A percentile compares a stretch with the other conserved stretches of the same genome.
These are phyloP conservation scores for Dendrolimus houi DNA, from an alignment of 2,888 invertebrate species.

Conservation along the genomic window DNA sequence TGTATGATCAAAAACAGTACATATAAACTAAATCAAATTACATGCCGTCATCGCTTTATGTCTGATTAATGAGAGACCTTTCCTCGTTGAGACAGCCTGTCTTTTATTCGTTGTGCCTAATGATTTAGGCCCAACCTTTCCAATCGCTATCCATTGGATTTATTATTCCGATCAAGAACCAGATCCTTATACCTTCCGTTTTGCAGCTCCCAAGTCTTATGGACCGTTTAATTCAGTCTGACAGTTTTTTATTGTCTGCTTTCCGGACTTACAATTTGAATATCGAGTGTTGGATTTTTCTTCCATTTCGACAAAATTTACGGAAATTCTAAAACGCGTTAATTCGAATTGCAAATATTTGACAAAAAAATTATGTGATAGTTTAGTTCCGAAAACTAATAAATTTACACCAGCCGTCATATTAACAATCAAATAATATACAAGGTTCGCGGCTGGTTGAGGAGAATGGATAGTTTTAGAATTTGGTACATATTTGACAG, in stretches of 20 bases:
- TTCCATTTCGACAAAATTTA: too few relatives aligned
- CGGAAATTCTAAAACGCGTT: too few relatives aligned
- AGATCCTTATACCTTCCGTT: background rate
- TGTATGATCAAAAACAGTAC: too few relatives aligned
- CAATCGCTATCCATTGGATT: background rate
- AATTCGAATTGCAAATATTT: too few relatives aligned
- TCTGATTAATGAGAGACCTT: background rate
- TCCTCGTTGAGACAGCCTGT: background rate
- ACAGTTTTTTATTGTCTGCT: background rate
- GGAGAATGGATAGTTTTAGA: too few relatives aligned
- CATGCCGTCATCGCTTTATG: background rate
- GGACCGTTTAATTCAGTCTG: background rate
- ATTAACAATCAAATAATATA: too few relatives aligned
- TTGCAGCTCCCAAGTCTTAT: background rate
- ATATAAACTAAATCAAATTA: background rate
- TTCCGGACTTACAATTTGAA: background rate
- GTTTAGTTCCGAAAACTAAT: too few relatives aligned
- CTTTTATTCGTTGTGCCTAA: background rate
- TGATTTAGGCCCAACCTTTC: background rate
- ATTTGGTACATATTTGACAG: too few relatives aligned
- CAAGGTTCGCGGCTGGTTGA: too few relatives aligned
- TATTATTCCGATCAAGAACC: background rate
- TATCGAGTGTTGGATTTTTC: background rate
- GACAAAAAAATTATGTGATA: too few relatives aligned
- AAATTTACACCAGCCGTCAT: too few relatives aligned